Evolutionary conservation across 2,113 vertebrate species (phyloP).

Genomic region (Pitta sordida): DNA sequence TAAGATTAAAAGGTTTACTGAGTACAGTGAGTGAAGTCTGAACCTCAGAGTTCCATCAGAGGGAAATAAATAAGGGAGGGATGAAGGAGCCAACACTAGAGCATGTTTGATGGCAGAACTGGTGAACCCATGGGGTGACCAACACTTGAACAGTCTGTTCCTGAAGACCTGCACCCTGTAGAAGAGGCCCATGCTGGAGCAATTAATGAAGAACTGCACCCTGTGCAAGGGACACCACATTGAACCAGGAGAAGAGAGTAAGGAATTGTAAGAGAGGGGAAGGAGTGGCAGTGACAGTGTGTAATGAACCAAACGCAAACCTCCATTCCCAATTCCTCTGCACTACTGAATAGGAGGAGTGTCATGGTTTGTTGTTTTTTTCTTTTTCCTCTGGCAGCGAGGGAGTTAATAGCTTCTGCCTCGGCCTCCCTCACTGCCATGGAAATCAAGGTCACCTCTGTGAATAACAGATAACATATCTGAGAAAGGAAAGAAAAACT

Average conservation of each 20-base stretch:
- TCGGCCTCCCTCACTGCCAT: no score
- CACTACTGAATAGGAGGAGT: background rate
- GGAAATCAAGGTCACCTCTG: no score
- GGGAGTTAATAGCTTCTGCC: no score
- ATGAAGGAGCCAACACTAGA: background rate
- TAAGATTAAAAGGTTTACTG: conserved; percentile 25
- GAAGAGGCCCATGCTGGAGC: accelerated
- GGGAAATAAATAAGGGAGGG: background rate
- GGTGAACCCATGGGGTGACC: accelerated
- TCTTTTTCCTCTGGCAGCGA: no score
- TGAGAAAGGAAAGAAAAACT: no score
- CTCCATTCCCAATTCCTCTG: background rate
- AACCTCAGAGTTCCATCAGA: background rate
- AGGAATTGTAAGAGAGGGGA: background rate
- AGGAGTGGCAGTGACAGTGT: background rate
- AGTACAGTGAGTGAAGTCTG: background rate
- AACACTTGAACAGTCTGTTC: background rate
- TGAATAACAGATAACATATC: no score
- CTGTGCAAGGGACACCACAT: accelerated
- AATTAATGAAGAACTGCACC: background rate
- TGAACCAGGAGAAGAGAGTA: background rate
- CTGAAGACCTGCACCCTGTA: accelerated
- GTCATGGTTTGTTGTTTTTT: no score
- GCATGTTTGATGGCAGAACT: background rate
- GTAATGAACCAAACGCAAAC: background rate